These are phyloP conservation scores for Achroia grisella DNA, from an alignment of 1,140 invertebrate species.

Conservation along the genomic window DNA sequence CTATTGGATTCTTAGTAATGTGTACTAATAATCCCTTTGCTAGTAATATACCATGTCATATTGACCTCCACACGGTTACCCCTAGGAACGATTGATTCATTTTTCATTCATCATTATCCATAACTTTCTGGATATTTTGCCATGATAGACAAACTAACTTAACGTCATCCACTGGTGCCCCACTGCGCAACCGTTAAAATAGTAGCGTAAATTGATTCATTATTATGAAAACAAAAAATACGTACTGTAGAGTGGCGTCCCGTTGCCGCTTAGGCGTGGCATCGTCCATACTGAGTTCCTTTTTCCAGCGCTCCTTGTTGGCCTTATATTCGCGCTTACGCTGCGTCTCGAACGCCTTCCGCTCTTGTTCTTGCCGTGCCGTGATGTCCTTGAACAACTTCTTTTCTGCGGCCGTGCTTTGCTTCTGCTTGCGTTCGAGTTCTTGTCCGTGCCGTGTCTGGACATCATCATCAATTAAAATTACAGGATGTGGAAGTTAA, in stretches of 20 bases:
- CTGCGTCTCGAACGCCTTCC: constrained; percentile 87
- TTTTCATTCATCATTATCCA: too few relatives aligned
- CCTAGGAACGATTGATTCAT: too few relatives aligned
- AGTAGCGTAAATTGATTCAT: too few relatives aligned
- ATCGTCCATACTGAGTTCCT: constrained; percentile 92
- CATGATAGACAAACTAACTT: too few relatives aligned
- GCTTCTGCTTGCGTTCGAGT: constrained; percentile 90
- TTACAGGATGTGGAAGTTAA: background rate
- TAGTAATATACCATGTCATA: too few relatives aligned
- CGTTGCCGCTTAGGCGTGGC: constrained; percentile 93
- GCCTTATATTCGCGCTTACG: constrained; percentile 99
- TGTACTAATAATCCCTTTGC: too few relatives aligned
- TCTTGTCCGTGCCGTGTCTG: constrained; percentile 91
- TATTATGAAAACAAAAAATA: too few relatives aligned
- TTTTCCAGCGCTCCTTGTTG: constrained; percentile 97
- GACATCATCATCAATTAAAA: background rate
- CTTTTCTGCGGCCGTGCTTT: constrained; percentile 91
- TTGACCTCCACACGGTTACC: too few relatives aligned
- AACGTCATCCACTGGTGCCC: too few relatives aligned
- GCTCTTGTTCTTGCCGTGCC: constrained; percentile 90
- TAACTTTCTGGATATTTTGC: too few relatives aligned
- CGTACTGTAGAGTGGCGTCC: constrained; percentile 90
- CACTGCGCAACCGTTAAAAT: too few relatives aligned
- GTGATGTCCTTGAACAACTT: constrained; percentile 95
- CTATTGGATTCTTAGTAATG: too few relatives aligned